Conservation (phyloP, 2,888 invertebrate species). For the Leuctra nigra region DNA sequence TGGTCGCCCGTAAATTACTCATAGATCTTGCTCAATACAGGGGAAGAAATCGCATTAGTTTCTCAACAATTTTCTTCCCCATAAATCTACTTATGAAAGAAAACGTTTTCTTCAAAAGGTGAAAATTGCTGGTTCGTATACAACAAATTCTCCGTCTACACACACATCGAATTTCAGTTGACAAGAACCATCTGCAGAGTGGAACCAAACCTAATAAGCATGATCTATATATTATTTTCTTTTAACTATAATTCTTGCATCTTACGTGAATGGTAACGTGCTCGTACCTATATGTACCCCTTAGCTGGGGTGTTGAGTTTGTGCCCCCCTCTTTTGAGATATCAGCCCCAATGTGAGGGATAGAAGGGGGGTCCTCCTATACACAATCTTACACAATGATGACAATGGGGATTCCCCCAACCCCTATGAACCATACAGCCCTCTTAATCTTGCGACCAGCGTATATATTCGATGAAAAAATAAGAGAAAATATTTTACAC, state of each 20-base stretch:
- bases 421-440: no score
- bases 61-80: not conserved
- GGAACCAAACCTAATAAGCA: slow-evolving; percentile 10
- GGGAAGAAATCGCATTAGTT: slow-evolving; percentile 7
- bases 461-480: no score
- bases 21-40: no score
- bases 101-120: not conserved
- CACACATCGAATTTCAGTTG: no score
- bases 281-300: no score
- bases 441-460: not conserved
- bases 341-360: not conserved
- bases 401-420: not conserved
- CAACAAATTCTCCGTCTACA: slow-evolving; percentile 1
- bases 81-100: slow-evolving; percentile 17
- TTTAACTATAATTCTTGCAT: not conserved
- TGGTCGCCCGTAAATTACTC: no score
- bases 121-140: not conserved
- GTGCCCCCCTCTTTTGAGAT: not conserved
- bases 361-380: slow-evolving; percentile 2
- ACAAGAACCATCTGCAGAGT: not conserved
- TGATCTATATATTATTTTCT: slow-evolving; percentile 14
- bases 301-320: slow-evolving; percentile 14
- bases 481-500: no score
- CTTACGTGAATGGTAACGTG: no score
- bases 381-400: slow-evolving; percentile 6